Evolutionary conservation across 2,888 invertebrate species (phyloP).

Genomic region (Anodontia alba): DNA sequence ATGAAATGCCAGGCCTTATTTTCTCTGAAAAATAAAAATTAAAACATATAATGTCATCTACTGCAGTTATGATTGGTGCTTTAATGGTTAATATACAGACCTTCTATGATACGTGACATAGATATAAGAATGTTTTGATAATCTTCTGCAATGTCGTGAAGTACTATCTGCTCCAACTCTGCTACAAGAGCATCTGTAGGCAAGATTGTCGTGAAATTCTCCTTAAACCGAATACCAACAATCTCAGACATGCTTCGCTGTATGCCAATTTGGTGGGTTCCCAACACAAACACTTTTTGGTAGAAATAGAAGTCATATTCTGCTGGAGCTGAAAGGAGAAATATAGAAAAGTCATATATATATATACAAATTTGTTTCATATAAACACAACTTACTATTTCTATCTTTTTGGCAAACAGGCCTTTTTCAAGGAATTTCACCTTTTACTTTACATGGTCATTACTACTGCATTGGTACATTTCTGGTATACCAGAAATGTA

Average conservation of each 20-base stretch:
- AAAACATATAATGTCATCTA: too few species aligned
- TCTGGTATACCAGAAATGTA: not conserved
- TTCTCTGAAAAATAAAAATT: too few species aligned
- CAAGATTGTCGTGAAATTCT: constrained; percentile 57
- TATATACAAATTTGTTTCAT: too few species aligned
- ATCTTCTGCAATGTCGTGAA: constrained; percentile 41
- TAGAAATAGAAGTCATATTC: constrained; percentile 65
- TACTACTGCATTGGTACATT: not conserved
- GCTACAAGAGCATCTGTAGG: constrained; percentile 37
- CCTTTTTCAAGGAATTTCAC: too few species aligned
- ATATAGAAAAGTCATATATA: too few species aligned
- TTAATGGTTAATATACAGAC: too few species aligned
- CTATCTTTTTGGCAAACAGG: too few species aligned
- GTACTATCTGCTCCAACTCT: constrained; percentile 41
- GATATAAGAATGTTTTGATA: constrained; percentile 38
- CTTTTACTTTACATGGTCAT: too few species aligned
- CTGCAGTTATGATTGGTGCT: too few species aligned
- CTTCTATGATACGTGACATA: constrained; percentile 13
- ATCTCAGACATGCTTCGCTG: constrained; percentile 45
- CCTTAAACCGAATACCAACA: constrained; percentile 59
- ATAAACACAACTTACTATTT: too few species aligned
- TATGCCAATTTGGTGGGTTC: constrained; percentile 45
- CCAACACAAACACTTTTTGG: constrained; percentile 56
- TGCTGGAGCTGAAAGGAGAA: constrained; percentile 45
- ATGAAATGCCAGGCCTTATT: too few species aligned